Evolutionary conservation across 1,140 invertebrate genomes (phyloP).

Genomic region (Littorina saxatilis): DNA sequence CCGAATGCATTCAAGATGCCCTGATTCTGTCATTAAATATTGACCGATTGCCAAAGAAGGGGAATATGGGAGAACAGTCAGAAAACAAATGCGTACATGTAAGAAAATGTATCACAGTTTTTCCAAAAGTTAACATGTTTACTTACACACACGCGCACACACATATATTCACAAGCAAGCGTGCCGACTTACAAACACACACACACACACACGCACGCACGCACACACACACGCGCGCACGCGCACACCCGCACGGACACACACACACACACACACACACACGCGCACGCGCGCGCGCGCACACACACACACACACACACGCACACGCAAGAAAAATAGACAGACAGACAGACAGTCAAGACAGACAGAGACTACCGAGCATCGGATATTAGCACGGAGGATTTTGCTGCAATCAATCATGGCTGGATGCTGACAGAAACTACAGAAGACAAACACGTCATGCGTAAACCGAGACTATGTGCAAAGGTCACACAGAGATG

Average conservation of each 20-base stretch:
- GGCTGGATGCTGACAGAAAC: not conserved
- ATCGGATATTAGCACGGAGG: too few relatives aligned
- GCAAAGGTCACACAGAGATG: not conserved
- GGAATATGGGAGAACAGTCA: not conserved
- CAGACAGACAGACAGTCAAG: not conserved
- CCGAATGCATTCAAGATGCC: not conserved
- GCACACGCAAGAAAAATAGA: not conserved
- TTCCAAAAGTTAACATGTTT: not conserved
- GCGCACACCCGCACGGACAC: not conserved
- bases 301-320: not conserved
- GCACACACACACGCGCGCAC: not conserved
- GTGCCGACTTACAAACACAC: not conserved
- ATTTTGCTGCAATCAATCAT: too few relatives aligned
- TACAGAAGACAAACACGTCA: not conserved
- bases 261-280: not conserved
- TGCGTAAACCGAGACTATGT: not conserved
- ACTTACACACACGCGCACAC: not conserved
- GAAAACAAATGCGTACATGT: not conserved
- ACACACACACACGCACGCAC: not conserved
- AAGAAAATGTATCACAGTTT: not conserved
- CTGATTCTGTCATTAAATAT: not conserved
- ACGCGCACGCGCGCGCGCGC: not conserved
- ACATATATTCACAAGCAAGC: not conserved
- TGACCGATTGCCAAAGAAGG: not conserved
- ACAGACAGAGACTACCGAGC: conserved; percentile 15